Base-by-base conservation (phyloP, 2,797 vertebrate species). In the Eulemur mongoz region DNA sequence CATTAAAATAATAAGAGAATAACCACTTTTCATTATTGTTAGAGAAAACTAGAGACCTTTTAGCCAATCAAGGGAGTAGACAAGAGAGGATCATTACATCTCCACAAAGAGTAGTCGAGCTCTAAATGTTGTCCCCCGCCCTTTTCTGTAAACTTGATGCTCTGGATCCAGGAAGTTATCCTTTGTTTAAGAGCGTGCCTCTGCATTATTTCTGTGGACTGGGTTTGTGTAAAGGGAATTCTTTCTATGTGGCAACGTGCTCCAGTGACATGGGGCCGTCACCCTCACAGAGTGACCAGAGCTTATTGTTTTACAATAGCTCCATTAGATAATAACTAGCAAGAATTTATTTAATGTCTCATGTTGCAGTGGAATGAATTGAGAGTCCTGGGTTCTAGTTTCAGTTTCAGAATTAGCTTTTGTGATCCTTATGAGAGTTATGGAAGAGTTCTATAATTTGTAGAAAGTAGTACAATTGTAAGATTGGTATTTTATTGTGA, bases 131-230 rank as follows among this genome's bases (percentile, higher is more conserved):
- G 15, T 4, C 1, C 17, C 79, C 79, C 23, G 0, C 89, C 91
- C 83, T 83, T 92, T 70, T 63, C 85, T n/a, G 3, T 79, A 65
- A 96, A 94, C 90, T 92, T 92, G 69, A 73, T 86, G 73, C 81
- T 88, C 20, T 54, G 72, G 59, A 35, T 75, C 45, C 72, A 38
- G 91, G 89, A 96, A 97, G 86, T 93, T 82, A 7, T 3, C 88
- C 86, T 93, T 95, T 94, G 93, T 96, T 76, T 67, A 18, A 70
- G 30, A 76, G 23, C 14, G 0, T 59, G 27, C 65, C 83, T 89
- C 87, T 84, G 63, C 35, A 0, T 76, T 59, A 25, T 59, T 94
- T 80, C 92, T 50, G 18, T 27, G 54, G 72, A 18, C 81, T 6
- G 10, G 48, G 89, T 57, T 69, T 80, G 54, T 32, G 25, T 4